Evolutionary conservation across 2,113 vertebrate genomes (phyloP), one percentile per base, ranked within the genome.

Genomic region (Oncorhynchus clarkii): DNA sequence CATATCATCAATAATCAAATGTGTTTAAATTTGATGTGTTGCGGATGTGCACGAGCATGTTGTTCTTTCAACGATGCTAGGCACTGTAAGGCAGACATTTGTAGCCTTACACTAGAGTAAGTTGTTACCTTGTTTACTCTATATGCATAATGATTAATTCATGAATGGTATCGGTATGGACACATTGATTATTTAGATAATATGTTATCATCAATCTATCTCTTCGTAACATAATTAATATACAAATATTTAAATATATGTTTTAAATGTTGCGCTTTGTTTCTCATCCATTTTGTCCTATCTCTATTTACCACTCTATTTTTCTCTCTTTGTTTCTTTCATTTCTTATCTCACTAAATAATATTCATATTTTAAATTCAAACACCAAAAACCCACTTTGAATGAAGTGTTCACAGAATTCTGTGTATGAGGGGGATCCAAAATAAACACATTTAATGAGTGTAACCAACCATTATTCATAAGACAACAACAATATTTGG

Each of bases 161-260:
- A 91, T 89, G 83, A 88, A 90, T 78, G 85, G 76, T 71, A 79
- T 86, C 68, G 73, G 79, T 85, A 89, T 88, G 79, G 88, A 85
- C 80, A 86, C 79, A 87, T 89, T 91, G 90, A 92, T 90, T 92
- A 91, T 91, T 90, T 45, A 45, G 39, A 89, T 91, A 88, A 91
- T 91, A 90, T 88, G 82, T 84, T 86, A 82, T 91, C 88, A 92
- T 92, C 90, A 89, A 90, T 92, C 89, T 87, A 79, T 81, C 83
- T 80, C 62, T 84, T 72, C 87, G 75, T 85, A 75, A 70, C 82
- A 72, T 70, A 83, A 82, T 87, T 84, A 77, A 85, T 89, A 78
- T 72, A 34, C 45, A 74, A 77, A 72, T 76, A 85, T 31, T 31
- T 5, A 27, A 84, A 88, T 34, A 20, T n/a, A 20, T n/a, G n/a